phyloP scores from a whole-genome alignment of 2,888 invertebrate genomes.

The Glaucopsyche alexis region DNA sequence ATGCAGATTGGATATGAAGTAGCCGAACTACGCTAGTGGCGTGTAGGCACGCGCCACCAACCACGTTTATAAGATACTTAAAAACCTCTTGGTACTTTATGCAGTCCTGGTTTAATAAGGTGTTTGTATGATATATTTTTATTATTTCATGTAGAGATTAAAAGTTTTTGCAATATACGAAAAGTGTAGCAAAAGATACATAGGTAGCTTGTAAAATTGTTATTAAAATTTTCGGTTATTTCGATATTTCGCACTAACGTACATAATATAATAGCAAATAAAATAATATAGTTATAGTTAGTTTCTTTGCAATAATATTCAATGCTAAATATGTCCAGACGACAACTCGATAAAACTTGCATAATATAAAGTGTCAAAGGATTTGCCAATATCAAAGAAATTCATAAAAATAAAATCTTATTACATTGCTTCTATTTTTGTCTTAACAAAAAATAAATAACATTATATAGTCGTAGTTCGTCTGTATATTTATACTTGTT shows the following conservation, averaged over 20 bases:
- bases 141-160: too few species aligned
- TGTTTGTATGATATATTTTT: background rate
- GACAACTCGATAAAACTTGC: slow-evolving; percentile 27
- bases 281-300: background rate
- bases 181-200: too few species aligned
- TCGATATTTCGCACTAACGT: too few species aligned
- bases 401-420: slow-evolving; percentile 18
- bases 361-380: slow-evolving; percentile 1
- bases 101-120: background rate
- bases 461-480: background rate
- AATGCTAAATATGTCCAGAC: slow-evolving; percentile 25
- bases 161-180: too few species aligned
- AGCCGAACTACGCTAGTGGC: slow-evolving; percentile 47
- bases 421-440: slow-evolving; percentile 4
- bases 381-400: slow-evolving; percentile 18
- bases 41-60: slow-evolving; percentile 54
- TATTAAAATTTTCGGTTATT: too few species aligned
- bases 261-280: too few species aligned
- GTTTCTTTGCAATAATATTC: slow-evolving; percentile 7
- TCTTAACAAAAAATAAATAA: background rate
- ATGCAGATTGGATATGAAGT: slow-evolving; percentile 75
- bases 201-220: too few species aligned
- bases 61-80: slow-evolving; percentile 42
- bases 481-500: background rate
- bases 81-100: slow-evolving; percentile 32